Percentiles rank a stretch among this genome's conserved stretches.
Evolutionary conservation across 2,113 vertebrate genomes (phyloP).

Genomic region (Rhegmatorhina hoffmannsi): DNA sequence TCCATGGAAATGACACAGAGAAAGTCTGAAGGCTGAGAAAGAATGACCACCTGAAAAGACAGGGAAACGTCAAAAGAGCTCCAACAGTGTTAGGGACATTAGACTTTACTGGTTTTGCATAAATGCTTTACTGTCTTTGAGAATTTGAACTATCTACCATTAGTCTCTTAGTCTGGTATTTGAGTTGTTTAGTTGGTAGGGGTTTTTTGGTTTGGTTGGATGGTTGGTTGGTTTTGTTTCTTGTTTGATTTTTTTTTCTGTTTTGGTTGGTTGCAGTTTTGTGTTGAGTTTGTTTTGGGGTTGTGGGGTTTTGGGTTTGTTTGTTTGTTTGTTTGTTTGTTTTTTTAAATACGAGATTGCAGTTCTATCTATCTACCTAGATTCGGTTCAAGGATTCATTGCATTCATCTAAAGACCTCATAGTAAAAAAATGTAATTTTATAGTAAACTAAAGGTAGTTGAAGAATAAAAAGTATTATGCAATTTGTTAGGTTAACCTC

Average conservation of each 20-base stretch:
- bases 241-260: too few species aligned
- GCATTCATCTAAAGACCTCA: not conserved
- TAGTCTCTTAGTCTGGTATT: not conserved
- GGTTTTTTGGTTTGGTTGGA: too few species aligned
- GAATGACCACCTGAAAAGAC: not conserved
- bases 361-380: not conserved
- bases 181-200: too few species aligned
- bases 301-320: too few species aligned
- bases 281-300: too few species aligned
- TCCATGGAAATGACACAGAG: not conserved
- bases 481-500: not conserved
- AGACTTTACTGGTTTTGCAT: not conserved
- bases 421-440: not conserved
- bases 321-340: not conserved
- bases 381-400: not conserved
- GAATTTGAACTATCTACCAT: not conserved
- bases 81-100: not conserved
- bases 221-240: too few species aligned
- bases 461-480: not conserved
- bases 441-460: not conserved
- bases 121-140: not conserved
- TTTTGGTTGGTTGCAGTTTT: too few species aligned
- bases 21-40: not conserved
- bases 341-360: not conserved
- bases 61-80: not conserved